phyloP scores from a whole-genome alignment of 2,797 vertebrate genomes.

The Naso thynnoides region DNA sequence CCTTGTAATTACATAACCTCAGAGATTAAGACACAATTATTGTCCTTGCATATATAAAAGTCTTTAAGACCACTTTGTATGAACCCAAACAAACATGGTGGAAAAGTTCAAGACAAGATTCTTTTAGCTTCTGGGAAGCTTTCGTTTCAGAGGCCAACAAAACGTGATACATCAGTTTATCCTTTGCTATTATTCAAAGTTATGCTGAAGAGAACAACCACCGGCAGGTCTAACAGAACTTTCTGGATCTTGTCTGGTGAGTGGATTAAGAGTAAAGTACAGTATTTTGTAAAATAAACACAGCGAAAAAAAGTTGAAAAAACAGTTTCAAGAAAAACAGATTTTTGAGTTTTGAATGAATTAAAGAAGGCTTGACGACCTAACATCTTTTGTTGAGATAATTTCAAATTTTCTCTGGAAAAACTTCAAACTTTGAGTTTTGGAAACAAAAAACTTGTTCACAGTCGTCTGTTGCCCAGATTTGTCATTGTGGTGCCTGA shows the following conservation, averaged over 20 bases:
- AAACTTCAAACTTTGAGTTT: too few relatives aligned
- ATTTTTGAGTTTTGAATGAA: too few relatives aligned
- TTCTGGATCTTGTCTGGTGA: neutral
- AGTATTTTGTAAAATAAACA: conserved; percentile 3
- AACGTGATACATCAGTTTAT: neutral
- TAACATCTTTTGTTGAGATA: too few relatives aligned
- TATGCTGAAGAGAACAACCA: neutral
- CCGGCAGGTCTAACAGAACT: neutral
- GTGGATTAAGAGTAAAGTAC: neutral
- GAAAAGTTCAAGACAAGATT: conserved; percentile 14
- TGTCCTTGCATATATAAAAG: conserved; percentile 43
- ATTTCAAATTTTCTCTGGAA: too few relatives aligned
- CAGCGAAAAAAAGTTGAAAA: too few relatives aligned
- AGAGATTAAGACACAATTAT: conserved; percentile 14
- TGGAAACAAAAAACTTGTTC: too few relatives aligned
- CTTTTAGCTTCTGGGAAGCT: conserved; percentile 11
- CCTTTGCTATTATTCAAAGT: neutral
- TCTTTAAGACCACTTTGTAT: conserved; percentile 28
- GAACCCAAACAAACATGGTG: conserved; percentile 13
- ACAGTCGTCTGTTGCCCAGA: too few relatives aligned
- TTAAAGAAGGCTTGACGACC: too few relatives aligned
- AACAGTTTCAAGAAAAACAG: too few relatives aligned
- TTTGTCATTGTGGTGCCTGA: too few relatives aligned
- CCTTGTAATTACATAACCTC: conserved; percentile 6
- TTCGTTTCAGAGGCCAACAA: neutral